Percentiles rank a stretch among this genome's conserved stretches.
Evolutionary conservation across 2,888 invertebrate genomes (phyloP).

Genomic region (Nipponacmea schrenckii): DNA sequence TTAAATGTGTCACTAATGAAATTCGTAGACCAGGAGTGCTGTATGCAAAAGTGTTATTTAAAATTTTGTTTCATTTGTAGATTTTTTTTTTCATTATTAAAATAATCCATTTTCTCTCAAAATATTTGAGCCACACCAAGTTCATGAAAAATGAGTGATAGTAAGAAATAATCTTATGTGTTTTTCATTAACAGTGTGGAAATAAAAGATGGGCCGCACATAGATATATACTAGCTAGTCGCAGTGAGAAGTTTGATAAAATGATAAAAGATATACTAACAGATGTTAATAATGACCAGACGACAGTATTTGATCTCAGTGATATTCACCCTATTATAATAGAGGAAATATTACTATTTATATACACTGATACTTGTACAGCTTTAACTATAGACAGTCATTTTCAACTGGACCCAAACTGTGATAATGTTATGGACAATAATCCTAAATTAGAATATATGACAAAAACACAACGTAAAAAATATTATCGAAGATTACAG

Average conservation of each 20-base stretch:
- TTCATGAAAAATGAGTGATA: too few relatives aligned
- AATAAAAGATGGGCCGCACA: constrained; percentile 77
- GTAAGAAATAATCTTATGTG: not conserved
- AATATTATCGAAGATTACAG: constrained; percentile 41
- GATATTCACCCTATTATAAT: constrained; percentile 77
- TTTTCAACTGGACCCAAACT: constrained; percentile 34
- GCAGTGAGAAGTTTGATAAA: constrained; percentile 74
- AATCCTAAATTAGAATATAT: not conserved
- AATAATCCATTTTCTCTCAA: too few relatives aligned
- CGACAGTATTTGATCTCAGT: constrained; percentile 69
- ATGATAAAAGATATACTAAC: constrained; percentile 28
- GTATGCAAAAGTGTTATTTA: too few relatives aligned
- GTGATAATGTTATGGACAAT: not conserved
- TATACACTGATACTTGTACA: constrained; percentile 79
- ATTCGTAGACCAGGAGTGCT: too few relatives aligned
- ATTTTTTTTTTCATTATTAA: too few relatives aligned
- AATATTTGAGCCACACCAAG: too few relatives aligned
- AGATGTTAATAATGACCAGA: constrained; percentile 12
- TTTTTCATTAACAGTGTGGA: constrained; percentile 71
- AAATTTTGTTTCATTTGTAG: too few relatives aligned
- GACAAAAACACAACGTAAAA: constrained; percentile 22
- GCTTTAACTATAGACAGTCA: constrained; percentile 70
- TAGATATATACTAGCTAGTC: constrained; percentile 77
- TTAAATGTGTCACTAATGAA: not conserved
- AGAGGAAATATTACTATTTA: constrained; percentile 76